phyloP scores from a whole-genome alignment of 2,888 invertebrate genomes.

The Lasioglossum zephyrum region DNA sequence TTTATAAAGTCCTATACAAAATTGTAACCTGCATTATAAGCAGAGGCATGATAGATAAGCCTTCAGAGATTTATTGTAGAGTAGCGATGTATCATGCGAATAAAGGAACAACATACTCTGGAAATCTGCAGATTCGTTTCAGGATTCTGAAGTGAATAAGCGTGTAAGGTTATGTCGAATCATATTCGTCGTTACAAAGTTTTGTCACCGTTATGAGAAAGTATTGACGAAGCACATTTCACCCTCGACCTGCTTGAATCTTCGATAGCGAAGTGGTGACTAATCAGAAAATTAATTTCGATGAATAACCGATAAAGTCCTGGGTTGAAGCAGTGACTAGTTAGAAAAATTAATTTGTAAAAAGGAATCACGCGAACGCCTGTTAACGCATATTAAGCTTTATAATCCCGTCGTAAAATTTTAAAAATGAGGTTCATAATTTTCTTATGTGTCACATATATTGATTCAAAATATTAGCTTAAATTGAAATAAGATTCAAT shows the following conservation, averaged over 20 bases:
- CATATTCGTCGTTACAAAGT: not conserved
- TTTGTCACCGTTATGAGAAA: slow-evolving; percentile 3
- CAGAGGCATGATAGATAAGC: not conserved
- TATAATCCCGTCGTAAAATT: not conserved
- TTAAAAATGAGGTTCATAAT: not conserved
- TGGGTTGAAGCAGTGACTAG: not conserved
- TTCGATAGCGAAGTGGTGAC: slow-evolving; percentile 7
- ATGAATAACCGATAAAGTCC: slow-evolving; percentile 10
- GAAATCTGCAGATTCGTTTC: not conserved
- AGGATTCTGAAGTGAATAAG: not conserved
- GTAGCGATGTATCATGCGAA: not conserved
- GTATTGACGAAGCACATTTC: slow-evolving; percentile 11
- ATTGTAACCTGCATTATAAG: not conserved
- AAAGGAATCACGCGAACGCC: not conserved
- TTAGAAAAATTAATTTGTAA: not conserved
- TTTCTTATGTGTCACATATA: not conserved
- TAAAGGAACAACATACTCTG: not conserved
- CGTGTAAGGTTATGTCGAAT: not conserved
- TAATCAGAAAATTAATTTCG: slow-evolving; percentile 18
- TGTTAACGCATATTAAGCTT: not conserved
- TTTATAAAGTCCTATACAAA: not conserved
- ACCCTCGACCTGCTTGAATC: slow-evolving; percentile 10
- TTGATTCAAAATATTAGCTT: too few relatives aligned
- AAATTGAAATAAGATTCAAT: not conserved
- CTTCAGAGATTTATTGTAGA: not conserved